A percentile compares a stretch with the other conserved stretches of the same genome.
Evolutionary conservation across 2,888 invertebrate species (phyloP).

Genomic region (Thysanoteuthis rhombus): DNA sequence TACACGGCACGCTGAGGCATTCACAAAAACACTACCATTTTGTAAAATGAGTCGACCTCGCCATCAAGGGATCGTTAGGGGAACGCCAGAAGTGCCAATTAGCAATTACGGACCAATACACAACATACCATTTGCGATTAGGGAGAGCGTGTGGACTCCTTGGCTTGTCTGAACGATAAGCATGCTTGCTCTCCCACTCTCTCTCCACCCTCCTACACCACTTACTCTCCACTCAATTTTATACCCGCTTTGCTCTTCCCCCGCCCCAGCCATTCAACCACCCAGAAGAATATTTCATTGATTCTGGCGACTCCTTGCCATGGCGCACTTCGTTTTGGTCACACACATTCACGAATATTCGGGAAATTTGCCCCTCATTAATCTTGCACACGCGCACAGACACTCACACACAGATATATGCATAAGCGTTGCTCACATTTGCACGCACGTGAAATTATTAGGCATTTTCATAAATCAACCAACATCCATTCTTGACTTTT

Average conservation of each 20-base stretch:
- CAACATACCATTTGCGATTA: not conserved
- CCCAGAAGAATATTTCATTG: not conserved
- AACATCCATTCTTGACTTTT: too few species aligned
- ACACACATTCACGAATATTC: too few species aligned
- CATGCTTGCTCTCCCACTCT: not conserved
- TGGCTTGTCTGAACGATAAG: not conserved
- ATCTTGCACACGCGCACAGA: too few species aligned
- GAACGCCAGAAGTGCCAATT: constrained; percentile 12
- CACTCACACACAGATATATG: too few species aligned
- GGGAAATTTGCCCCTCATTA: not conserved
- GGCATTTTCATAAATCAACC: too few species aligned
- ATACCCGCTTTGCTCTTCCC: not conserved
- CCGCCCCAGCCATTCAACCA: too few species aligned
- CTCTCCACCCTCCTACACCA: too few species aligned
- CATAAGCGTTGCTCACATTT: too few species aligned
- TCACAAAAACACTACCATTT: not conserved
- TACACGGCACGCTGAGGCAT: not conserved
- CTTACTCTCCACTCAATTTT: not conserved
- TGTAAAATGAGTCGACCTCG: not conserved
- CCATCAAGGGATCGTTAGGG: not conserved
- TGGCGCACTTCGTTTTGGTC: not conserved
- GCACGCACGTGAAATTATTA: too few species aligned
- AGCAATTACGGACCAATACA: not conserved
- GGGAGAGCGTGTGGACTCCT: not conserved
- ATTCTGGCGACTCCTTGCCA: not conserved